Base-by-base conservation (phyloP, 2,888 invertebrate species). In the Polyommatus iphigenia region DNA sequence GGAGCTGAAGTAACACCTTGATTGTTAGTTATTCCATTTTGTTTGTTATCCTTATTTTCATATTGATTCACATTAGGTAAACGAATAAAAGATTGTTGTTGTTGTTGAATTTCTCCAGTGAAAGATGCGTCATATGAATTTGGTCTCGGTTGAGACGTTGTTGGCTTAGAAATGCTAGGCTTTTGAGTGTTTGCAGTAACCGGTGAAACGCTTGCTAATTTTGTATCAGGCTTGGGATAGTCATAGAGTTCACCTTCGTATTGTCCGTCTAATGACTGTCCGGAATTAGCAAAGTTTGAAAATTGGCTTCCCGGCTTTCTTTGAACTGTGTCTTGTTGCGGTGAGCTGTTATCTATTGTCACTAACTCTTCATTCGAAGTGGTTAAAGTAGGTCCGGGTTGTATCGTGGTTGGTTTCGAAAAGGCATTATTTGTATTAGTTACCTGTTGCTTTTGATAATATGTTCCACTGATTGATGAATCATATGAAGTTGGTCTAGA, bases 101-200 rank as follows among this genome's bases (percentile, higher is more conserved):
- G 46, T 18, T 46, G 18, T 62, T 76, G 54, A 67, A 67, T 15
- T 29, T 29, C 15, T 29, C 78, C 79, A 57, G 71, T 29, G 8
- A 72, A 29, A 24, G 78, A 75, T 29, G 75, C 36, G 24, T 79
- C 80, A 50, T 78, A 79, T 24, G 80, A 79, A 78, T 73, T 81
- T 62, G 79, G 79, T 71, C 77, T 79, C 15, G 50, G 46, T 75
- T 77, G 46, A 32, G 32, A 10, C 29, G 29, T 15, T 15, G 67
- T 24, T 20, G 20, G 59, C n/a, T 59, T 59, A 5, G 13, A 1
- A 13, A 24, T 4, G 62, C 24, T 24, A 62, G 13, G 24, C 1
- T 62, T 24, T 62, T 62, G 62, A 62, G 46, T 46, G 46, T 24
- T 62, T 29, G 24, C 24, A 24, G 62, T 29, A 62, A 62, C 24